These are phyloP conservation scores for Callipepla californica DNA, from an alignment of 2,113 vertebrate genomes.

Conservation along the genomic window DNA sequence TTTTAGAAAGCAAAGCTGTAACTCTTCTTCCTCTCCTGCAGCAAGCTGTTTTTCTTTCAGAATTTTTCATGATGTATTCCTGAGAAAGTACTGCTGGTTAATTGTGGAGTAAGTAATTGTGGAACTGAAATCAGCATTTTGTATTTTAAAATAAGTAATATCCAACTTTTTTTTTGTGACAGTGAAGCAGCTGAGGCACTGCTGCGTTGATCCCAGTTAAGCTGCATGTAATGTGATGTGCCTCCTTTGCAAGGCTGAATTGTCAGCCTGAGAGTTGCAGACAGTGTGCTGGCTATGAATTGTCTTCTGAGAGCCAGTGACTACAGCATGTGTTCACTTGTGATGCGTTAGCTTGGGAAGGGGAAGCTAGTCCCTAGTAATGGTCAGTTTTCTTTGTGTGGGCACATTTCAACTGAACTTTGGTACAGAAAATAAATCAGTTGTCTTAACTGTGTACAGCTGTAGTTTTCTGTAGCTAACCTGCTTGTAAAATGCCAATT, in stretches of 20 bases:
- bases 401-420: not conserved
- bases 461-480: not conserved
- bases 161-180: not conserved
- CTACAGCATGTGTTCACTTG: not conserved
- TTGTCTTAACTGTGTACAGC: not conserved
- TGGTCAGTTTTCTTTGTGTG: not conserved
- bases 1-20: not conserved
- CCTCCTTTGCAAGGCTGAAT: not conserved
- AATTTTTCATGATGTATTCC: not conserved
- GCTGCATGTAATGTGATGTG: accelerated
- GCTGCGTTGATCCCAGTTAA: not conserved
- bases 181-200: not conserved
- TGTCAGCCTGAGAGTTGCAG: not conserved
- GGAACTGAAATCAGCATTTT: not conserved
- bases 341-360: not conserved
- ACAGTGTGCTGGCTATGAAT: not conserved
- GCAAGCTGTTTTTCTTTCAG: not conserved
- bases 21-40: not conserved
- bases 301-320: not conserved
- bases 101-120: not conserved
- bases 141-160: not conserved
- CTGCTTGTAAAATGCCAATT: not conserved
- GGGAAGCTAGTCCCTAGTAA: not conserved
- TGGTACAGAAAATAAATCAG: not conserved
- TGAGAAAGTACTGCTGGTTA: not conserved